Conservation (phyloP, 2,888 invertebrate genomes). For the Sycophila texana region DNA sequence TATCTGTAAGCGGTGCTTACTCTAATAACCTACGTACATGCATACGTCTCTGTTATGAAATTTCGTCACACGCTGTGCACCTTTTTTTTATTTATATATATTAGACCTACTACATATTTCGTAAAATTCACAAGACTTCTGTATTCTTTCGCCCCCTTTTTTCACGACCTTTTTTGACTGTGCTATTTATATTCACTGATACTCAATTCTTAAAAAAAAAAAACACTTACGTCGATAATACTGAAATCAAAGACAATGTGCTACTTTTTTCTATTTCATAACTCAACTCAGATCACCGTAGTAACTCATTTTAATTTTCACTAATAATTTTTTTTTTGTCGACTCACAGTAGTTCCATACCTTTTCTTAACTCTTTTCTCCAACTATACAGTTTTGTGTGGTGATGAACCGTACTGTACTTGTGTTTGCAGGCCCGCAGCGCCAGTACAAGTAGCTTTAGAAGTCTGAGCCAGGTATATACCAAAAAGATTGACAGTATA, state of each 20-base stretch:
- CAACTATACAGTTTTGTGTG: slow-evolving; percentile 64
- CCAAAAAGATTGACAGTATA: slow-evolving; percentile 66
- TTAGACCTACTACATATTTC: not conserved
- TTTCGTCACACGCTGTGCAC: slow-evolving; percentile 36
- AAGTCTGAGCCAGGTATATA: slow-evolving; percentile 90
- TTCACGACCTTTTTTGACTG: not conserved
- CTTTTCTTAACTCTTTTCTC: slow-evolving; percentile 22
- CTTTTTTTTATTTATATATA: not conserved
- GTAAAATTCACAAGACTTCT: slow-evolving; percentile 8
- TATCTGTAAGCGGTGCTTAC: slow-evolving; percentile 33
- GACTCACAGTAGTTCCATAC: not conserved
- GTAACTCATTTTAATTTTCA: not conserved
- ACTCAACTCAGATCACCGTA: too few relatives aligned
- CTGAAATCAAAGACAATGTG: too few relatives aligned
- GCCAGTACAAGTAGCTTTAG: slow-evolving; percentile 93
- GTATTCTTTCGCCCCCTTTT: not conserved
- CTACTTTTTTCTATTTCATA: slow-evolving; percentile 8
- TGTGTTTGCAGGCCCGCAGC: slow-evolving; percentile 88
- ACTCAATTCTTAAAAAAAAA: not conserved
- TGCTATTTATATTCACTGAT: not conserved
- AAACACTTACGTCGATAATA: too few relatives aligned
- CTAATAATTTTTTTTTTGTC: slow-evolving; percentile 2
- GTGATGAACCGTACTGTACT: slow-evolving; percentile 74
- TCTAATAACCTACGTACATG: slow-evolving; percentile 25
- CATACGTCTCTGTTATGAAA: slow-evolving; percentile 37